A percentile compares a stretch with the other conserved stretches of the same genome.
Evolutionary conservation across 2,888 invertebrate genomes (phyloP).

Genomic region (Macrophya alboannulata): DNA sequence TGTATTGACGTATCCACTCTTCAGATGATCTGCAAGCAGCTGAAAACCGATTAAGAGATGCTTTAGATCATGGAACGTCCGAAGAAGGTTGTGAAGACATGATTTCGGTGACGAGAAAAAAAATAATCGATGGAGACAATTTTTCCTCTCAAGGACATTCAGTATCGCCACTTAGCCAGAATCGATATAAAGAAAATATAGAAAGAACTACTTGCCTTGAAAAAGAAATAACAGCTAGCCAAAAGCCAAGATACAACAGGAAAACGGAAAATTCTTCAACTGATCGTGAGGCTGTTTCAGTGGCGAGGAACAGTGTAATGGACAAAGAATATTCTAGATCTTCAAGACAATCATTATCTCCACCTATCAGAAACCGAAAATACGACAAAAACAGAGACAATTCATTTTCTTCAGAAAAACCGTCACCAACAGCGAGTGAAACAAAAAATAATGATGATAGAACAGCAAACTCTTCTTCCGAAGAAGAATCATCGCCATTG

Average conservation of each 20-base stretch:
- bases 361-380: no score
- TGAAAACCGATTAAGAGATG: conserved; percentile 2
- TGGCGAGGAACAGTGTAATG: no score
- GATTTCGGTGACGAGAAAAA: not conserved
- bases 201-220: not conserved
- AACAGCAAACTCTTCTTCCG: not conserved
- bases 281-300: no score
- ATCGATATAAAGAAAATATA: not conserved
- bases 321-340: no score
- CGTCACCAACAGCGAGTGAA: not conserved
- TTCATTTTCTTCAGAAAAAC: not conserved
- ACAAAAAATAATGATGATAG: not conserved
- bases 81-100: conserved; percentile 17
- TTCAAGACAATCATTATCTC: no score
- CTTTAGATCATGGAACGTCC: conserved; percentile 6
- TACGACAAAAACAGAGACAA: not conserved
- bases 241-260: not conserved
- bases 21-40: conserved; percentile 16
- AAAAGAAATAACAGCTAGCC: not conserved
- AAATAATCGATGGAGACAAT: conserved; percentile 3
- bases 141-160: not conserved
- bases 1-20: not conserved
- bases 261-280: not conserved
- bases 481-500: not conserved
- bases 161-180: not conserved